These are phyloP conservation scores for Vanacampus margaritifer DNA, from an alignment of 2,113 vertebrate species.

Conservation along the genomic window DNA sequence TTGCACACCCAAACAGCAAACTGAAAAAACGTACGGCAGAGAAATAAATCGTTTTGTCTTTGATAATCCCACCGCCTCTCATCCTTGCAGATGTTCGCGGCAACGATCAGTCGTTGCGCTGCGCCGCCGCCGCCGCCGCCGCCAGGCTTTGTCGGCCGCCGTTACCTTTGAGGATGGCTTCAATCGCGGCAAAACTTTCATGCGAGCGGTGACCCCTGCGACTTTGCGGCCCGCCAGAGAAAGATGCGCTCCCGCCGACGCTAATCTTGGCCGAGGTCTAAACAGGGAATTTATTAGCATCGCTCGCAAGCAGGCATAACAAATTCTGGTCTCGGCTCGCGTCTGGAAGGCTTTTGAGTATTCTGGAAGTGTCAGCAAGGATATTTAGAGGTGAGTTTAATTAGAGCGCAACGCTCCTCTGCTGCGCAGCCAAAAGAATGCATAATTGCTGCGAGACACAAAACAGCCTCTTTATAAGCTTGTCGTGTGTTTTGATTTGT, in stretches of 20 bases:
- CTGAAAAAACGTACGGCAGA: too few species aligned
- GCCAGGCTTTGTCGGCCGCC: constrained; percentile 46
- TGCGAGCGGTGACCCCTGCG: constrained; percentile 62
- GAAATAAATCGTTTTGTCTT: not conserved
- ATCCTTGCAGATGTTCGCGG: constrained; percentile 59
- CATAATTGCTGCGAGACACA: constrained; percentile 63
- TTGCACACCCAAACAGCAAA: too few species aligned
- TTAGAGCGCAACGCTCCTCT: constrained; percentile 65
- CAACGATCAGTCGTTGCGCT: constrained; percentile 49
- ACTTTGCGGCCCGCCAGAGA: constrained; percentile 42
- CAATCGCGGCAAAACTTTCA: constrained; percentile 59
- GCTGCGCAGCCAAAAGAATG: constrained; percentile 63
- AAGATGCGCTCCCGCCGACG: constrained; percentile 51
- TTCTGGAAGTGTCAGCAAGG: constrained; percentile 66
- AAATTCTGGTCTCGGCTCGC: constrained; percentile 50
- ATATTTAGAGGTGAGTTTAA: constrained; percentile 74
- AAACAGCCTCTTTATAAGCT: constrained; percentile 55
- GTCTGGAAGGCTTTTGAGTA: constrained; percentile 59
- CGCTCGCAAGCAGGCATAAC: constrained; percentile 53
- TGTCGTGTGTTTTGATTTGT: constrained; percentile 61
- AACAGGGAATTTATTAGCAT: constrained; percentile 65
- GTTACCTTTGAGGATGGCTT: constrained; percentile 55
- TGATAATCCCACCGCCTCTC: not conserved
- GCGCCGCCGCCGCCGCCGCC: constrained; percentile 46
- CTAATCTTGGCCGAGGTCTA: constrained; percentile 62